These are phyloP conservation scores for Spongilla lacustris DNA, from an alignment of 37 sponge, comb jelly and placozoan genomes.

Conservation along the genomic window DNA sequence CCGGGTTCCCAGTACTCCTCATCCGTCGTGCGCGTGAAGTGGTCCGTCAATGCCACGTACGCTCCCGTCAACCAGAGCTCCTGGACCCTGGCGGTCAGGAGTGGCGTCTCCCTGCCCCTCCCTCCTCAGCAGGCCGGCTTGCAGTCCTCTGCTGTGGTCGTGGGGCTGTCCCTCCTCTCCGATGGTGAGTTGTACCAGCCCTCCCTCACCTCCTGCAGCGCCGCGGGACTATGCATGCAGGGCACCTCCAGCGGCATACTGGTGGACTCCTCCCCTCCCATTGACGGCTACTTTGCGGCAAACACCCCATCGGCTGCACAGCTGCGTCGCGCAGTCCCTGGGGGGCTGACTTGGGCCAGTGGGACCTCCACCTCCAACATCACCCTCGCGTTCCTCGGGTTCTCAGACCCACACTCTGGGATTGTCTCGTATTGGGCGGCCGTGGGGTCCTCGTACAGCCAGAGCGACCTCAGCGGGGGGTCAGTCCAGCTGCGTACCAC, in stretches of 20 bases:
- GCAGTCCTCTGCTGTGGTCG: not conserved
- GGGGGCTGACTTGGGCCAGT: slow-evolving; percentile 75
- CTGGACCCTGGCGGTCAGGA: slow-evolving; percentile 37
- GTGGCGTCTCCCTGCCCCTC: slow-evolving; percentile 13
- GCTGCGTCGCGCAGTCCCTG: slow-evolving; percentile 41
- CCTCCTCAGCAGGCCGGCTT: not conserved
- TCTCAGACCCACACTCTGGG: slow-evolving; percentile 79
- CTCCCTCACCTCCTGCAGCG: slow-evolving; percentile 60
- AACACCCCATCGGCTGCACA: slow-evolving; percentile 30
- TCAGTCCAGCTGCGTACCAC: not conserved
- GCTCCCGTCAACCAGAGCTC: slow-evolving; percentile 26
- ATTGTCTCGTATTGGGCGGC: slow-evolving; percentile 42
- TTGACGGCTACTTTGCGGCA: slow-evolving; percentile 85
- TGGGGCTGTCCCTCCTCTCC: slow-evolving; percentile 21
- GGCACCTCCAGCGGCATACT: slow-evolving; percentile 34
- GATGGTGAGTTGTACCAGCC: slow-evolving; percentile 67
- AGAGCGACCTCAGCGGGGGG: slow-evolving; percentile 21
- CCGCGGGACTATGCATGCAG: slow-evolving; percentile 53
- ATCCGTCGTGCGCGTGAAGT: slow-evolving; percentile 40
- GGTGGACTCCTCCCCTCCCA: slow-evolving; percentile 83
- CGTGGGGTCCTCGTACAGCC: slow-evolving; percentile 62
- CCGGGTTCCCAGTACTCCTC: slow-evolving; percentile 51
- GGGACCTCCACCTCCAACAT: slow-evolving; percentile 2
- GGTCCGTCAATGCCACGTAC: slow-evolving; percentile 50
- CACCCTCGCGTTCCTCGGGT: slow-evolving; percentile 73